Evolutionary conservation across 1,140 invertebrate species (phyloP), one percentile per base, ranked within the genome.

Genomic region (Vanessa tameamea): DNA sequence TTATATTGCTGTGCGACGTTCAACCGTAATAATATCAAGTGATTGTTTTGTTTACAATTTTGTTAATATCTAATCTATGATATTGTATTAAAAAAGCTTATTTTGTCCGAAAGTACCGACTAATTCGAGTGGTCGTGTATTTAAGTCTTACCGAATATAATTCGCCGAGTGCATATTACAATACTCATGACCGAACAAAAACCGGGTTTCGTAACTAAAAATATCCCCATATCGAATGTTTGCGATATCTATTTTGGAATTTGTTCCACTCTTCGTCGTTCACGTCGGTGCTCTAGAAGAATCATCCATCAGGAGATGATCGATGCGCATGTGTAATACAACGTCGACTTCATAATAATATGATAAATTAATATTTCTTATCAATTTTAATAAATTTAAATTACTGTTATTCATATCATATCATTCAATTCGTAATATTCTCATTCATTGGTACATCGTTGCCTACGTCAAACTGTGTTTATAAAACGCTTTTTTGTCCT

Each of bases 211-310:
- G 85, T 51, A 83, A 87, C 90, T 92, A 92, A 85, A 92, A 90
- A 92, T 92, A 92, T 82, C 85, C 84, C 81, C 85, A 84, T 91
- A 92, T 92, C 89, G 85, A 89, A 91, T 92, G 90, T 92, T 91
- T 91, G 88, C 86, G 83, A 89, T 89, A 85, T 89, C 89, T 92
- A 92, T 92, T 92, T 92, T 86, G 78, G 87, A 88, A 66, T 83
- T 87, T 84, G 83, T 87, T 88, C 76, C 72, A 85, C 78, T 88
- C 83, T 85, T 77, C 76, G 78, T 26, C 76, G 78, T 75, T 71
- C 76, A 80, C 78, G 78, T 78, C 69, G 77, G 26, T 75, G 69
- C 59, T 79, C 59, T 47, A 61, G 64, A 72, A 69, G 72, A 23
- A 76, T 76, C 76, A 79, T 84, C 61, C 73, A 79, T 70, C 75